Base-by-base conservation (phyloP, 1,140 invertebrate species). In the Acromyrmex heyeri region DNA sequence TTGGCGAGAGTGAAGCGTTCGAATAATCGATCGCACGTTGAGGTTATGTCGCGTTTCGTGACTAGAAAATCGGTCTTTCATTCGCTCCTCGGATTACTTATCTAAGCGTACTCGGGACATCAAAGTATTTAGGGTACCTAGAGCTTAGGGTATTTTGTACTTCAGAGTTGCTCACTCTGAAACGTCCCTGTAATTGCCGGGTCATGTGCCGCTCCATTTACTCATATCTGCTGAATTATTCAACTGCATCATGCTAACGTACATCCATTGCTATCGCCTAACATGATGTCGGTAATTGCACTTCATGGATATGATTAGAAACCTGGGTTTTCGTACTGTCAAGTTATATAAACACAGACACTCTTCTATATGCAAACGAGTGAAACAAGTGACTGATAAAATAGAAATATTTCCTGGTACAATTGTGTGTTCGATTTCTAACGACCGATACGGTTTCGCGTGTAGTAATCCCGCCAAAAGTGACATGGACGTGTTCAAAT, bases 401-500 rank as follows among this genome's bases (percentile, higher is more conserved):
- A 16, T 18, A 27, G 7, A n/a, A 7, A 6, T 34, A 55, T 5
- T 24, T 18, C 3, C 30, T 3, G 3, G 14, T 18, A 27, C 34
- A 27, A 50, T 3, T 14, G 44, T n/a, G 1, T 10, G 14, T 12
- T 5, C 65, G 8, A 10, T 24, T 21, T 24, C 57, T 73, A 30
- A 50, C 14, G 10, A n/a, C 21, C 48, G 48, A 6, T 48, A 82
- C 10, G 0, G 38, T 44, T 44, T 12, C 2, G 10, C 38, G 2
- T 44, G 10, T 44, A 12, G 8, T 44, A 38, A 18, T 5, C 10
- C 10, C 21, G 0, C 5, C 24, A 34, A 75, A 44, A 61, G 14
- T 57, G 93, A 75, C n/a, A 95, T 94, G 94, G 89, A 64, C 86
- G n/a, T 12, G 2, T 95, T 97, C 55, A 95, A 91, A 72, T 96